phyloP scores from a whole-genome alignment of 2,113 vertebrate genomes.

The Phalacrocorax pelagicus region DNA sequence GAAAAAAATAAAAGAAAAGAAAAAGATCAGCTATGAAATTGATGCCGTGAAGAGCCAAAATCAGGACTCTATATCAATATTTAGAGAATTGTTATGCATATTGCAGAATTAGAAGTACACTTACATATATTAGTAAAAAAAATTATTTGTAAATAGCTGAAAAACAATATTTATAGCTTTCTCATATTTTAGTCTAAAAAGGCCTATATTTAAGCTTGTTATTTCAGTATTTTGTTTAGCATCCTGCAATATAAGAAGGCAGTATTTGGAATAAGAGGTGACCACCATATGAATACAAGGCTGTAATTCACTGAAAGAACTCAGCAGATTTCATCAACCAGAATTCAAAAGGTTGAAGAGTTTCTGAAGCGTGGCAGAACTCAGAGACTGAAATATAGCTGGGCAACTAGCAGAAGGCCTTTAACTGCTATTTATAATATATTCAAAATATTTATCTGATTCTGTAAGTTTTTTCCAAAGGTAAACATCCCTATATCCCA shows the following conservation, averaged over 20 bases:
- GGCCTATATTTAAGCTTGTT: background rate
- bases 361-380: background rate
- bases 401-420: background rate
- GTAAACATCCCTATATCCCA: background rate
- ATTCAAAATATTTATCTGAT: background rate
- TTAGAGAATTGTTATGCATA: background rate
- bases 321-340: background rate
- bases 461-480: background rate
- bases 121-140: background rate
- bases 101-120: background rate
- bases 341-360: background rate
- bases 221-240: conserved; percentile 16
- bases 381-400: background rate
- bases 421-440: background rate
- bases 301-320: conserved; percentile 7
- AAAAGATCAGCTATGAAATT: background rate
- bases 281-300: background rate
- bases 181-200: background rate
- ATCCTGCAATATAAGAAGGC: background rate
- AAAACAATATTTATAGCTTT: background rate
- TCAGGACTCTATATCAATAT: background rate
- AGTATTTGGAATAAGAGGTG: conserved; percentile 1
- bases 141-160: background rate
- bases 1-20: background rate
- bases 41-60: too few species aligned